A percentile compares a stretch with the other conserved stretches of the same genome.
Evolutionary conservation across 2,113 vertebrate genomes (phyloP).

Genomic region (Anas platyrhynchos): DNA sequence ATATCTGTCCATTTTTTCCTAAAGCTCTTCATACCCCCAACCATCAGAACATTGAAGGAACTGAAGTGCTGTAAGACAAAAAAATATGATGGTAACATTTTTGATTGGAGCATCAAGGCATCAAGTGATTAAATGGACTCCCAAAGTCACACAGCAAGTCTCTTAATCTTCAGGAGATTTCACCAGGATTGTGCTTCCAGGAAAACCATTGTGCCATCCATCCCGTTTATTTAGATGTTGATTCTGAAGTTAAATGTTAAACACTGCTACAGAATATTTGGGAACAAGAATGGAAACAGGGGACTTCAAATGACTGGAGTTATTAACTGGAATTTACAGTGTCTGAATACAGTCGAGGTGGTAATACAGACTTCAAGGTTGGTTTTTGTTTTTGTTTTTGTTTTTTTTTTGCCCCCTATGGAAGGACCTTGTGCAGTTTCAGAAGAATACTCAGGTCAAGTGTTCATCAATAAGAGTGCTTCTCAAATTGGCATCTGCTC

Average conservation of each 20-base stretch:
- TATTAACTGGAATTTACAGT: neutral
- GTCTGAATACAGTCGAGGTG: neutral
- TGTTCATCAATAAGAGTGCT: neutral
- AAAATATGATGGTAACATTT: neutral
- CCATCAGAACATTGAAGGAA: neutral
- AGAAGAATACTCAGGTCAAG: neutral
- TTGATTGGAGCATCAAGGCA: neutral
- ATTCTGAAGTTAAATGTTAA: neutral
- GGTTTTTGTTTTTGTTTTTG: no score
- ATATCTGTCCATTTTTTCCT: neutral
- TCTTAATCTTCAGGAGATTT: neutral
- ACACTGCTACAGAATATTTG: neutral
- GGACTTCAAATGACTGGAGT: neutral
- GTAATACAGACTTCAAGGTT: neutral
- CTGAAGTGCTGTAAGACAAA: neutral
- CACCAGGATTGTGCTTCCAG: neutral
- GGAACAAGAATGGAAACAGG: neutral
- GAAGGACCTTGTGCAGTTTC: neutral
- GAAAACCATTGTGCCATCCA: neutral
- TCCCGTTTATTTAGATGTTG: neutral
- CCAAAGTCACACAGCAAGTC: neutral
- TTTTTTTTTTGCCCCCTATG: no score
- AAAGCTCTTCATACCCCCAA: neutral
- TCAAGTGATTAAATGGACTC: neutral
- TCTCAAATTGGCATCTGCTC: neutral